Conservation (phyloP, 2,113 vertebrate species). For the Callorhinus ursinus region DNA sequence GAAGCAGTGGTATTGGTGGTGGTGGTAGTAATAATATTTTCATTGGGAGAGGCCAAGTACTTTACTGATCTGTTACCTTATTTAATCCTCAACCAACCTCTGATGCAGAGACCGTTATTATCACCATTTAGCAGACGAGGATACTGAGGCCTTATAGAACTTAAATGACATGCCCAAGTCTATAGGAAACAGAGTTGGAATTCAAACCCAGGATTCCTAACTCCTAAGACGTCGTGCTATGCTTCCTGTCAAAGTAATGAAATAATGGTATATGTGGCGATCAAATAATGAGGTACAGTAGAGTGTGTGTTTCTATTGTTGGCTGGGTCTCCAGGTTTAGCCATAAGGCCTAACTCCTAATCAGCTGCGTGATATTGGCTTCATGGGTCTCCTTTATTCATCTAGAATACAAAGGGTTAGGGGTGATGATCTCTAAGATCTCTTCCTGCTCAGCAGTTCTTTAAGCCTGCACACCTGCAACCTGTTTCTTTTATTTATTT, state of each 20-base stretch:
- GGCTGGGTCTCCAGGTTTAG: background rate
- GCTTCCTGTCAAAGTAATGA: background rate
- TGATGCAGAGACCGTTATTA: background rate
- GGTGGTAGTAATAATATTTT: background rate
- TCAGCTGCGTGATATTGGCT: background rate
- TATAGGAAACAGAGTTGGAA: background rate
- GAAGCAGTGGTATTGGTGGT: background rate
- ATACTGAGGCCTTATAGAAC: background rate
- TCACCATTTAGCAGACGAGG: background rate
- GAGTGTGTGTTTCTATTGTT: background rate
- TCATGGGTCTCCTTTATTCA: background rate
- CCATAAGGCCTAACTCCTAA: background rate
- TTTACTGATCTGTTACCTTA: background rate
- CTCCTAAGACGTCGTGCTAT: background rate
- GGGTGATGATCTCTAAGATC: background rate
- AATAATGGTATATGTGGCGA: background rate
- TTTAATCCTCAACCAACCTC: background rate
- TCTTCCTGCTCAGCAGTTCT: background rate
- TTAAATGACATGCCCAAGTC: background rate
- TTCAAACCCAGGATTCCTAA: slow-evolving; percentile 11
- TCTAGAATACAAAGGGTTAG: background rate
- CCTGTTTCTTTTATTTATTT: background rate
- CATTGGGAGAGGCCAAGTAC: background rate
- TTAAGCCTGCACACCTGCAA: background rate
- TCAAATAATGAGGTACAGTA: background rate